phyloP scores from a whole-genome alignment of 2,888 invertebrate genomes.

The Rambutsinella grinnellia region DNA sequence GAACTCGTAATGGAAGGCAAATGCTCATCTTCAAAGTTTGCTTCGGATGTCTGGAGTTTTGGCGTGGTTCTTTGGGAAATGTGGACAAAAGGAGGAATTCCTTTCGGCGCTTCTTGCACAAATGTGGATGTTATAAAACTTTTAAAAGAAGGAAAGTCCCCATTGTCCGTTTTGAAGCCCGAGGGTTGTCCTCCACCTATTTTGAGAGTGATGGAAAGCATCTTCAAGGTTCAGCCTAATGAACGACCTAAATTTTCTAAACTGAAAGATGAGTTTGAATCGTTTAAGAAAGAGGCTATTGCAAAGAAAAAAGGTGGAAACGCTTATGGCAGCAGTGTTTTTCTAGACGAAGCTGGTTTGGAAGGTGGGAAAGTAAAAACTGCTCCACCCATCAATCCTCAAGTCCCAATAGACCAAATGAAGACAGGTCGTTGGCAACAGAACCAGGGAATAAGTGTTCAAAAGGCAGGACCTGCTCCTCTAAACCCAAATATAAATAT shows the following conservation, averaged over 20 bases:
- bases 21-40: slow-evolving; percentile 25
- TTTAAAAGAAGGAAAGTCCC: slow-evolving; percentile 26
- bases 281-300: slow-evolving; percentile 1
- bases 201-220: slow-evolving; percentile 22
- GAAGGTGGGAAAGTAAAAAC: too few species aligned
- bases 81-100: slow-evolving; percentile 36
- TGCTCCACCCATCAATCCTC: too few species aligned
- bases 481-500: background rate
- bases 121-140: slow-evolving; percentile 25
- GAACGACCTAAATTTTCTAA: slow-evolving; percentile 44
- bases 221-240: slow-evolving; percentile 31
- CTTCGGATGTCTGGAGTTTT: slow-evolving; percentile 50
- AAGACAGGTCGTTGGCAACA: background rate
- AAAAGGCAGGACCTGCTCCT: background rate
- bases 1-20: slow-evolving; percentile 30
- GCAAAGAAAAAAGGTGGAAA: background rate
- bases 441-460: background rate
- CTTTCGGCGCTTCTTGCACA: slow-evolving; percentile 29
- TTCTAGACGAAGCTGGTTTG: too few species aligned
- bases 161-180: slow-evolving; percentile 29
- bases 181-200: slow-evolving; percentile 18
- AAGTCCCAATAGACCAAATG: too few species aligned
- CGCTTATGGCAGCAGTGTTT: too few species aligned
- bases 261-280: slow-evolving; percentile 24
- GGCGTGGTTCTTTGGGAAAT: slow-evolving; percentile 50